Base-by-base conservation (phyloP, 2,113 vertebrate genomes). In the Paradoxurus hermaphroditus region DNA sequence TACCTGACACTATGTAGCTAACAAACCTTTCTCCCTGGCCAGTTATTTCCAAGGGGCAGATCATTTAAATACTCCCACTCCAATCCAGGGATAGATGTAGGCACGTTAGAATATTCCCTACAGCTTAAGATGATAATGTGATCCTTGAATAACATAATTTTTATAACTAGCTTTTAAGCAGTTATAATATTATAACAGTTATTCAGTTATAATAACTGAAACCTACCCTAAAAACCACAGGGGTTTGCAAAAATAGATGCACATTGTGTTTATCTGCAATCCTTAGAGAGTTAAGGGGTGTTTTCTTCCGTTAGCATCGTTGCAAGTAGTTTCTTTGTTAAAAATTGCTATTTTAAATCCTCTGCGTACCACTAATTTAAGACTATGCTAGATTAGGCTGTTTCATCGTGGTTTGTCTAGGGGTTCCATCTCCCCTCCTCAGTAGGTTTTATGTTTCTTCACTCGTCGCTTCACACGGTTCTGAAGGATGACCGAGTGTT, bases 391-490 rank as follows among this genome's bases (percentile, higher is more conserved):
- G 90, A 87, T 91, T 93, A 96, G 67, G 68, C 51, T 36, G 90
- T 94, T 49, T 41, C 78, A 51, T 59, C 15, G 0, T 78, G 82
- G 89, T 96, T 98, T 98, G 92, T 97, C 96, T 65, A 41, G 93
- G 68, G 34, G 15, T 86, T 97, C 87, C 92, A 63, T 44, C 44
- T 75, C 39, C 25, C 21, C 39, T 75, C 25, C 25, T 75, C 41
- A 75, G 14, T 75, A 44, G 99, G 99, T 98, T 99, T 99, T 94
- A 99, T 84, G 90, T 99, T 53, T 18, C 51, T 18, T 18, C 51
- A 18, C 97, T 99, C 99, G 99, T 99, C 96, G 99, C 98, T 87
- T 99, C 98, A 62, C 99, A 98, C n/a, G 99, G 97, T 98, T 99
- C 99, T 97, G 98, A 98, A 31, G 99, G 99, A 46, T 75, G 44